A percentile compares a stretch with the other conserved stretches of the same genome.
These are phyloP conservation scores for Drosophila ercepeae DNA, from an alignment of 1,140 invertebrate species.

Conservation along the genomic window DNA sequence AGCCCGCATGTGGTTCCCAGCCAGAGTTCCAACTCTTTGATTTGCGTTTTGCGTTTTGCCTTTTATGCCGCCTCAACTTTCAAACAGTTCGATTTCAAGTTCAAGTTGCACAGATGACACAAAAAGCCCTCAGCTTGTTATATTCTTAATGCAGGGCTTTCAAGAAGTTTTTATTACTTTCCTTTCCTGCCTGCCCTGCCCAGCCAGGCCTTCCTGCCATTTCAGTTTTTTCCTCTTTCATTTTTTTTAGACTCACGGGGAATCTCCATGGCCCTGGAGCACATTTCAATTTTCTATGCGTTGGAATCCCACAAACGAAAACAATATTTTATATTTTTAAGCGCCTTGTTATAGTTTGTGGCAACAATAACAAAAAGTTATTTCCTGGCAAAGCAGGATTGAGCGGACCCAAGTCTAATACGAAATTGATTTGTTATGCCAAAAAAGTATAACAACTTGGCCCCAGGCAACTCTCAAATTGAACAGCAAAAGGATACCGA, in stretches of 20 bases:
- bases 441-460: constrained; percentile 48
- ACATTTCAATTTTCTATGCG: constrained; percentile 67
- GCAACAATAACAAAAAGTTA: constrained; percentile 67
- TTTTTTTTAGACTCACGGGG: constrained; percentile 20
- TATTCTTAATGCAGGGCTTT: constrained; percentile 53
- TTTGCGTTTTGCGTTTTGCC: constrained; percentile 61
- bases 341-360: constrained; percentile 70
- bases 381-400: constrained; percentile 48
- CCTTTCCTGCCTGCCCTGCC: constrained; percentile 4
- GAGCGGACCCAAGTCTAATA: constrained; percentile 43
- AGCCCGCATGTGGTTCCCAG: constrained; percentile 36
- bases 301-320: constrained; percentile 47
- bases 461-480: constrained; percentile 33
- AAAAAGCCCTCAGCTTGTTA: constrained; percentile 47
- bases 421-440: constrained; percentile 70
- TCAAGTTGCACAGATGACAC: constrained; percentile 55
- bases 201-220: background rate
- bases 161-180: constrained; percentile 44
- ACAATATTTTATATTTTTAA: constrained; percentile 57
- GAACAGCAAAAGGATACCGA: constrained; percentile 30
- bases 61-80: constrained; percentile 47
- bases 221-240: constrained; percentile 32
- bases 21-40: constrained; percentile 39
- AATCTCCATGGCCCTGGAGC: constrained; percentile 30
- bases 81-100: constrained; percentile 67